Percentiles rank a stretch among this genome's conserved stretches.
Conservation (phyloP, 1,140 invertebrate genomes). For the Drosophila sproati region DNA sequence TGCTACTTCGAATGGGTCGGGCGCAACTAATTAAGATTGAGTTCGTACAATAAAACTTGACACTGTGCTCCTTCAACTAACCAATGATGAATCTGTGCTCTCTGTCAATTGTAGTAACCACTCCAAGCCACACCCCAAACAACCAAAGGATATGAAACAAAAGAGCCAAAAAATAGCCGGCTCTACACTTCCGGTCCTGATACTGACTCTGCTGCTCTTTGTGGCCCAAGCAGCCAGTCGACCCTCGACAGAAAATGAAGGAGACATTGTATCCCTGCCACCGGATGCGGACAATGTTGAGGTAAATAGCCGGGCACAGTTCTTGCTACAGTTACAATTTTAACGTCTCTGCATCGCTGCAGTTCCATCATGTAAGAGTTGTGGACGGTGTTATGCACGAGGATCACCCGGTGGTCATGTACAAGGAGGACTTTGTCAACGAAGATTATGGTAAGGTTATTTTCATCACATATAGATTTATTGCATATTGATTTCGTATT, state of each 20-base stretch:
- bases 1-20: conserved; percentile 1
- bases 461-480: background rate
- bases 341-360: background rate
- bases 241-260: conserved; percentile 47
- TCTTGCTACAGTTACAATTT: background rate
- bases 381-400: conserved; percentile 65
- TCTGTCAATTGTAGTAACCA: conserved; percentile 52
- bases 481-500: background rate
- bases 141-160: conserved; percentile 66
- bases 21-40: conserved; percentile 71
- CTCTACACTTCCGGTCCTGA: conserved; percentile 40
- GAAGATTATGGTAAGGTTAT: conserved; percentile 72
- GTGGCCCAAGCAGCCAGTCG: conserved; percentile 32
- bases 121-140: conserved; percentile 5
- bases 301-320: conserved; percentile 40
- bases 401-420: conserved; percentile 79
- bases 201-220: conserved; percentile 37
- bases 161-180: conserved; percentile 33
- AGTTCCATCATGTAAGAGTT: conserved; percentile 71
- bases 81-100: conserved; percentile 56
- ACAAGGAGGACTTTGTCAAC: conserved; percentile 79
- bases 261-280: conserved; percentile 50
- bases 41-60: conserved; percentile 57
- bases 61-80: conserved; percentile 17
- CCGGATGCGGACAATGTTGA: conserved; percentile 74